Percentiles rank a stretch among this genome's conserved stretches.
Evolutionary conservation across 2,113 vertebrate genomes (phyloP).

Genomic region (Dipodomys ordii): DNA sequence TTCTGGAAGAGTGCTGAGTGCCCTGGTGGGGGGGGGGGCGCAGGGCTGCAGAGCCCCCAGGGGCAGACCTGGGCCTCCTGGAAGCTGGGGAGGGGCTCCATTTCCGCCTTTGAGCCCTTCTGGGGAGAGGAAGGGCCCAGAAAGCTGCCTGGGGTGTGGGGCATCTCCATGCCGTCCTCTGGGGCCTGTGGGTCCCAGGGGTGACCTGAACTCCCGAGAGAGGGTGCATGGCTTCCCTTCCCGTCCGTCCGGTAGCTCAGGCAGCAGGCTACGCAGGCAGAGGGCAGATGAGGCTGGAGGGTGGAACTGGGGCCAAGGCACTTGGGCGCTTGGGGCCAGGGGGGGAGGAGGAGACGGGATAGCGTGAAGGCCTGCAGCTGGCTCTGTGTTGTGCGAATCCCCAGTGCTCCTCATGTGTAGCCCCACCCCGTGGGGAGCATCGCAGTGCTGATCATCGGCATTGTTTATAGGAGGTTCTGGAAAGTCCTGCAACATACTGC

Average conservation of each 20-base stretch:
- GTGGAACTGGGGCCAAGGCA: too few species aligned
- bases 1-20: background rate
- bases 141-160: background rate
- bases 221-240: too few species aligned
- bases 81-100: fast-evolving
- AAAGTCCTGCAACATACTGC: background rate
- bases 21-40: background rate
- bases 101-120: background rate
- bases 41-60: background rate
- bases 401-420: background rate
- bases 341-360: too few species aligned
- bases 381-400: too few species aligned
- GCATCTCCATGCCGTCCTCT: background rate
- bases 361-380: too few species aligned
- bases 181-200: too few species aligned
- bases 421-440: background rate
- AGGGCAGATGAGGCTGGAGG: too few species aligned
- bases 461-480: background rate
- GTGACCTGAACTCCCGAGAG: too few species aligned
- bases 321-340: too few species aligned
- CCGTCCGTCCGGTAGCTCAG: too few species aligned
- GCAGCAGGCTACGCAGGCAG: too few species aligned
- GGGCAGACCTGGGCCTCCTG: background rate
- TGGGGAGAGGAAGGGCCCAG: background rate
- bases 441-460: background rate